Percentiles rank a stretch among this genome's conserved stretches.
These are phyloP conservation scores for Dynastes tityus DNA, from an alignment of 2,888 invertebrate species.

Conservation along the genomic window DNA sequence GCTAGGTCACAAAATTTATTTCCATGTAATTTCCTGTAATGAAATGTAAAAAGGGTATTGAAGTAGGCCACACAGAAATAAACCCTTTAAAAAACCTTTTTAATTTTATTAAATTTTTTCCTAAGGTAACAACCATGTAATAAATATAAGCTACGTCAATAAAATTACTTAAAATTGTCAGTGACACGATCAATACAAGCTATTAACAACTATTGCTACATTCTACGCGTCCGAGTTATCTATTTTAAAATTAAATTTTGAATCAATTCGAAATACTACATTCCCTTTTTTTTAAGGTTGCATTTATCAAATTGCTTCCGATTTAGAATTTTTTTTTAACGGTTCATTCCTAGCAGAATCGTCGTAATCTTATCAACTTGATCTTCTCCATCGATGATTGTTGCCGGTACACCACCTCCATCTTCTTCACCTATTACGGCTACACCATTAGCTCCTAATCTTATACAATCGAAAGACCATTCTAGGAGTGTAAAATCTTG, in stretches of 20 bases:
- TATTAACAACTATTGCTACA: conserved; percentile 5
- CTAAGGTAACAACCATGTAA: conserved; percentile 3
- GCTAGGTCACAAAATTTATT: conserved; percentile 19
- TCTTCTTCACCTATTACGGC: conserved; percentile 84
- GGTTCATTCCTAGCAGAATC: conserved; percentile 72
- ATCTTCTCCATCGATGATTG: conserved; percentile 76
- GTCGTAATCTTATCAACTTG: conserved; percentile 80
- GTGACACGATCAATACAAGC: conserved; percentile 1
- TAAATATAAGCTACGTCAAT: conserved; percentile 24
- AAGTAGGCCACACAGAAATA: conserved; percentile 5
- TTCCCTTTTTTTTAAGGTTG: conserved; percentile 46
- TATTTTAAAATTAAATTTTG: conserved; percentile 39
- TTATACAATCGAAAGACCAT: conserved; percentile 75
- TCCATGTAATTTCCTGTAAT: conserved; percentile 24
- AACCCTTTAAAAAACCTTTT: conserved; percentile 26
- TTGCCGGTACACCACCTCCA: conserved; percentile 79
- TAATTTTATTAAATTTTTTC: conserved; percentile 33
- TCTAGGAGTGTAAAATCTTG: conserved; percentile 74
- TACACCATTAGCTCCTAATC: conserved; percentile 84
- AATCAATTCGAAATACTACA: conserved; percentile 51
- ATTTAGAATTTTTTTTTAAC: conserved; percentile 33
- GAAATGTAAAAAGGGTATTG: conserved; percentile 27
- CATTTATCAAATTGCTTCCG: conserved; percentile 41
- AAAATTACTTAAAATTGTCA: neutral
- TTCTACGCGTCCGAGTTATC: neutral